A percentile compares a stretch with the other conserved stretches of the same genome.
These are phyloP conservation scores for Phrynocephalus guinanensis DNA, from an alignment of 2,797 vertebrate species.

Conservation along the genomic window DNA sequence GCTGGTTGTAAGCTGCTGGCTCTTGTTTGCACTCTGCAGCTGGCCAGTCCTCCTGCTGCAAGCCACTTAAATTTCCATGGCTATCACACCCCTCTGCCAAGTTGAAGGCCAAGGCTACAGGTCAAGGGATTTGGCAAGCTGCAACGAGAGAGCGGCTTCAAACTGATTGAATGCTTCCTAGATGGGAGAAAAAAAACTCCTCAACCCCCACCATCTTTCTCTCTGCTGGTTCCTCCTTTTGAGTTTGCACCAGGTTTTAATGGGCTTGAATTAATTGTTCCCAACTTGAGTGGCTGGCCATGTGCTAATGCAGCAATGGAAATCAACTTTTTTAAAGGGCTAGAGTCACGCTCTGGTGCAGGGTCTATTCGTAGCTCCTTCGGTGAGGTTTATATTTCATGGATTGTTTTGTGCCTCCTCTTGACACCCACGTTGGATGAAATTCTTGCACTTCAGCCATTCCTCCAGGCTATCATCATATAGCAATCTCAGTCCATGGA, in stretches of 20 bases:
- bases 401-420: conserved; percentile 63
- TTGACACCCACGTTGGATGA: conserved; percentile 56
- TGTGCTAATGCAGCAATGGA: not conserved
- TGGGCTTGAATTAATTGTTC: accelerated
- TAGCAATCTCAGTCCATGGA: conserved; percentile 17
- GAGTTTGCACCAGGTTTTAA: not conserved
- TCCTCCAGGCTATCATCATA: conserved; percentile 61
- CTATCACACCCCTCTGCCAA: conserved; percentile 1
- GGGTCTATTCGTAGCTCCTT: conserved; percentile 30
- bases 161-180: not conserved
- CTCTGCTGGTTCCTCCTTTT: not conserved
- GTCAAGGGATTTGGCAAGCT: not conserved
- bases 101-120: not conserved
- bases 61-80: conserved; percentile 20
- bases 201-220: not conserved
- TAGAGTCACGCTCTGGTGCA: conserved; percentile 47
- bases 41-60: not conserved
- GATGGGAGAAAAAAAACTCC: not conserved
- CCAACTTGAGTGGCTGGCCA: accelerated
- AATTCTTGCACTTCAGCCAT: conserved; percentile 46
- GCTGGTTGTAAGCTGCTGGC: not conserved
- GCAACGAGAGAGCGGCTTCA: not conserved
- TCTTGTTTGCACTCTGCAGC: not conserved
- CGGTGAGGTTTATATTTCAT: conserved; percentile 40
- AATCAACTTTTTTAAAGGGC: accelerated